Evolutionary conservation across 2,888 invertebrate genomes (phyloP), one percentile per base, ranked within the genome.

Genomic region (Entomobrya proxima): DNA sequence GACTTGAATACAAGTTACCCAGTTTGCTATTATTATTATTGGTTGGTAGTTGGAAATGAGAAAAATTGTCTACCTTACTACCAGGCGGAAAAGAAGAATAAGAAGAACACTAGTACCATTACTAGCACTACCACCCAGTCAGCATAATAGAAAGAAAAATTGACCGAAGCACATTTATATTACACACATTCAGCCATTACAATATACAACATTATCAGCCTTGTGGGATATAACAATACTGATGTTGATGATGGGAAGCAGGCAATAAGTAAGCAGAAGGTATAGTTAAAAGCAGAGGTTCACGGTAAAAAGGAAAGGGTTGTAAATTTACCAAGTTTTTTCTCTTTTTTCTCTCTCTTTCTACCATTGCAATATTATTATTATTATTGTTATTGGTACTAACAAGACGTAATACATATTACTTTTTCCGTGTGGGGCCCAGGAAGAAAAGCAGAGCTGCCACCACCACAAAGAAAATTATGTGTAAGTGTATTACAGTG

Each of bases 321-420:
- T 80, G 55, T 80, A 80, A 80, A 80, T 80, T 72, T 24, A 11
- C 64, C 79, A 50, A 67, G 30, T 67, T 79, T 52, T 69, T 35
- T 40, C 35, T 37, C 18, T 5, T 11, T 27, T 32, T 40, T 69
- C 30, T 32, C 21, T 30, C 5, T 40, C 37, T 55, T 27, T 40
- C 50, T 52, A 32, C 27, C 72, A 80, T 55, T 80, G 58, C 80
- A 69, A 44, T 64, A 78, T 78, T 78, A 67, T 52, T 79, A 79
- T 80, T 80, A 80, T 80, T 80, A 80, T 80, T 80, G 80, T 80
- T 80, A 80, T 80, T 80, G 80, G 72, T 69, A 80, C 52, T 80
- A 80, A 80, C 72, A 80, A 80, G 55, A 58, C 55, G 80, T 72
- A 72, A 47, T 55, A 72, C 80, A 80, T 72, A 80, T 80, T 72